phyloP scores from a whole-genome alignment of 2,113 vertebrate species.

The Rutilus rutilus region DNA sequence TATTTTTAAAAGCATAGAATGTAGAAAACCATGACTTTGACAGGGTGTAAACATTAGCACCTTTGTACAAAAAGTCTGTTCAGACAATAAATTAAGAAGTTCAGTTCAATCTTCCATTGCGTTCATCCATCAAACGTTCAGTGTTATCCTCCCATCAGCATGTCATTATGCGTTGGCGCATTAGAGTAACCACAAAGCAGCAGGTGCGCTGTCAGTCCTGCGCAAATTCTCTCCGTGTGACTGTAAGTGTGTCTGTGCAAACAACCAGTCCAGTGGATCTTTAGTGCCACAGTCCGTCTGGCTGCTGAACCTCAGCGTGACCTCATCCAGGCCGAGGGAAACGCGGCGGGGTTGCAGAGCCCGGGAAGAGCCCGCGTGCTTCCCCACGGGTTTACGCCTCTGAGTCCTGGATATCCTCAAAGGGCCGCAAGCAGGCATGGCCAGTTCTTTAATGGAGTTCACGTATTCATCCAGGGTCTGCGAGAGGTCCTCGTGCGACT shows the following conservation, averaged over 20 bases:
- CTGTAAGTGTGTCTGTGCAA: constrained; percentile 69
- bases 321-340: constrained; percentile 63
- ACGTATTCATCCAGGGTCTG: constrained; percentile 77
- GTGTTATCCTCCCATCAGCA: background rate
- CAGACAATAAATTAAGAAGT: constrained; percentile 58
- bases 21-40: constrained; percentile 14
- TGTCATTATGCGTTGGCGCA: background rate
- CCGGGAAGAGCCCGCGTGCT: constrained; percentile 59
- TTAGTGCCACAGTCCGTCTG: constrained; percentile 64
- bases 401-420: constrained; percentile 67
- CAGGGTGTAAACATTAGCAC: constrained; percentile 44
- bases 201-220: constrained; percentile 43
- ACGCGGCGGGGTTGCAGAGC: constrained; percentile 34
- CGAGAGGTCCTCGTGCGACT: constrained; percentile 73
- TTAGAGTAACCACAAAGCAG: constrained; percentile 54
- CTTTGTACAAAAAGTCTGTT: constrained; percentile 20
- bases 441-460: constrained; percentile 76
- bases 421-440: constrained; percentile 67
- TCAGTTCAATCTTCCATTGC: constrained; percentile 4
- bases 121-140: background rate
- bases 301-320: constrained; percentile 61
- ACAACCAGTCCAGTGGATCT: constrained; percentile 81
- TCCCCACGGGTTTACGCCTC: constrained; percentile 70
- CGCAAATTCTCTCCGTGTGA: constrained; percentile 50
- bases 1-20: background rate